phyloP scores from a whole-genome alignment of 2,797 vertebrate species.

The Hipposideros larvatus region DNA sequence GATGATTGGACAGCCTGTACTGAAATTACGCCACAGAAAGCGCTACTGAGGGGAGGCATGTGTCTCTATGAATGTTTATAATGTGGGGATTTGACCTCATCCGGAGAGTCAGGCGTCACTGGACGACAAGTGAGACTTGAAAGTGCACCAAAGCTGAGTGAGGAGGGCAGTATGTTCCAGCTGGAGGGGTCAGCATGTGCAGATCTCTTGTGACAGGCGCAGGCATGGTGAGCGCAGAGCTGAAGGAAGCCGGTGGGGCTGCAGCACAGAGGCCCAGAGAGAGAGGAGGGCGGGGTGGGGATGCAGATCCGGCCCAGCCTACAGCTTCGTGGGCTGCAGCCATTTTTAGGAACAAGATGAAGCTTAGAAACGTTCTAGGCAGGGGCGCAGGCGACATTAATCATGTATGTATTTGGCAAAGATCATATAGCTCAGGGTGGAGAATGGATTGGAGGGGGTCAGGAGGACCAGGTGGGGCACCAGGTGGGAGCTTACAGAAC shows the following conservation, averaged over 20 bases:
- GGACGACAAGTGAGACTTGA: not conserved
- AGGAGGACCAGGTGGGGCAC: no score
- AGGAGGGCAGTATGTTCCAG: not conserved
- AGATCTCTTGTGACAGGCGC: not conserved
- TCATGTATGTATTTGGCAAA: not conserved
- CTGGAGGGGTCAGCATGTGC: fast-evolving
- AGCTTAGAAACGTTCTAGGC: not conserved
- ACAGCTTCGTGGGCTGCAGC: not conserved
- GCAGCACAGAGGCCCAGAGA: not conserved
- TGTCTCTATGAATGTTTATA: not conserved
- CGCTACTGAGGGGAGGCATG: fast-evolving
- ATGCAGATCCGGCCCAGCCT: not conserved
- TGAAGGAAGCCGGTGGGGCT: not conserved
- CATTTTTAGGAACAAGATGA: not conserved
- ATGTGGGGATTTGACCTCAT: fast-evolving
- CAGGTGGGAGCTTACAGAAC: not conserved
- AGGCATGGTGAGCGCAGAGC: not conserved
- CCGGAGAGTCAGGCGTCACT: not conserved
- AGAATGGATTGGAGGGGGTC: not conserved
- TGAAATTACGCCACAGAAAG: not conserved
- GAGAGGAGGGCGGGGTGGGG: not conserved
- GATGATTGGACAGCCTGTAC: fast-evolving
- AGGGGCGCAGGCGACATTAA: not conserved
- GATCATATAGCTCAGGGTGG: not conserved
- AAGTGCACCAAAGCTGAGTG: not conserved